Conservation (phyloP, 2,797 vertebrate genomes). For the Anguilla obscura region DNA sequence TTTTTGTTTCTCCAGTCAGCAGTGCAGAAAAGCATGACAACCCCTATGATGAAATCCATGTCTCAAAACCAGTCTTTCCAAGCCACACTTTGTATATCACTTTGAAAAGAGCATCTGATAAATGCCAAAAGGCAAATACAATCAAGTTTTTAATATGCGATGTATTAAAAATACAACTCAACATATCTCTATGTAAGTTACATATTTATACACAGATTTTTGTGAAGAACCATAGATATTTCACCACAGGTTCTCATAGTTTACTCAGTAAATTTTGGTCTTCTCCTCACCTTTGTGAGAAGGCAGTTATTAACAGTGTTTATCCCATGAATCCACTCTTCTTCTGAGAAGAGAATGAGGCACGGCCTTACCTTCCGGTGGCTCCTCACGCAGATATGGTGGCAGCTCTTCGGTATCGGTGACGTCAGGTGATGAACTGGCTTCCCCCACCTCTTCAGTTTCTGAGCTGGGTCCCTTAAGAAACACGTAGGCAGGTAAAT, state of each 20-base stretch:
- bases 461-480: constrained; percentile 51
- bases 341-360: background rate
- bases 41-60: background rate
- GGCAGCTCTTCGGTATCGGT: constrained; percentile 53
- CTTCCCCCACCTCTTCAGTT: constrained; percentile 55
- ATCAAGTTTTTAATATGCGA: background rate
- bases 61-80: background rate
- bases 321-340: background rate
- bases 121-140: background rate
- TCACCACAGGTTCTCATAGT: background rate
- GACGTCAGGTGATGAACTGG: constrained; percentile 38
- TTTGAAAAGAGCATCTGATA: background rate
- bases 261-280: background rate
- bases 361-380: constrained; percentile 56
- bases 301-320: background rate
- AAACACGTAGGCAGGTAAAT: background rate
- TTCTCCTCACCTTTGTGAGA: background rate
- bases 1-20: background rate
- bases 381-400: constrained; percentile 58
- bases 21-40: background rate
- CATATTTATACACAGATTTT: background rate
- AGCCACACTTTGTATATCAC: background rate
- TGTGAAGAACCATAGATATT: background rate
- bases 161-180: background rate
- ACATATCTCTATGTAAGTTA: background rate